phyloP scores from a whole-genome alignment of 2,797 vertebrate genomes.

The Moxostoma hubbsi region DNA sequence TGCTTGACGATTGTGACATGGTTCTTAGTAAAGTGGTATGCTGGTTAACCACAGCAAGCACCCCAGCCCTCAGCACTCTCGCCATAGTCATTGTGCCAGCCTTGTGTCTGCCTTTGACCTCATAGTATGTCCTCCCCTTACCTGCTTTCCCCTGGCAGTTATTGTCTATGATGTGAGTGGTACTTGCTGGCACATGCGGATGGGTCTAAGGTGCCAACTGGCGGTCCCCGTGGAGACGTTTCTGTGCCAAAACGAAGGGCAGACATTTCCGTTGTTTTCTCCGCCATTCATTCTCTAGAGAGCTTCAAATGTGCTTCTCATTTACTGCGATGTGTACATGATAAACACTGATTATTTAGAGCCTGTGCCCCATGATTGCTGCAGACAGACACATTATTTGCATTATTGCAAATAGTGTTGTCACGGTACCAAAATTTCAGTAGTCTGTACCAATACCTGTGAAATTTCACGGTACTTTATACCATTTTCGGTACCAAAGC shows the following conservation, averaged over 20 bases:
- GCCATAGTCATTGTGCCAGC: constrained; percentile 56
- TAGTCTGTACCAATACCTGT: too few relatives aligned
- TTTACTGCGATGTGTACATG: constrained; percentile 30
- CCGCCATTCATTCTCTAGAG: constrained; percentile 12
- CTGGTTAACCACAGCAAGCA: constrained; percentile 63
- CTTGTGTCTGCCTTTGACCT: constrained; percentile 39
- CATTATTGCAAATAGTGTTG: too few relatives aligned
- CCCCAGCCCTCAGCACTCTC: constrained; percentile 60
- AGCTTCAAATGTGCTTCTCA: constrained; percentile 39
- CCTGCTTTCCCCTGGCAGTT: constrained; percentile 4
- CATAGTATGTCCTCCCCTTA: constrained; percentile 22
- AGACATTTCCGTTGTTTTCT: constrained; percentile 43
- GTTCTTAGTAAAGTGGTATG: constrained; percentile 45
- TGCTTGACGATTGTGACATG: constrained; percentile 38
- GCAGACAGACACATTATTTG: neutral
- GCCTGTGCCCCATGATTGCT: neutral
- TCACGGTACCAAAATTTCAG: too few relatives aligned
- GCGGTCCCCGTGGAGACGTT: constrained; percentile 12
- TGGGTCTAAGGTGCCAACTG: constrained; percentile 34
- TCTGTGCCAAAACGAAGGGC: constrained; percentile 40
- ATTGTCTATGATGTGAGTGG: constrained; percentile 35
- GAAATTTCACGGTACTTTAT: too few relatives aligned
- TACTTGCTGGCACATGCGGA: constrained; percentile 38
- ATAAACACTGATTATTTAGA: constrained; percentile 31
- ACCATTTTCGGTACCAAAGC: too few relatives aligned